Conservation (phyloP, 2,797 vertebrate genomes). For the Cynopterus sphinx region DNA sequence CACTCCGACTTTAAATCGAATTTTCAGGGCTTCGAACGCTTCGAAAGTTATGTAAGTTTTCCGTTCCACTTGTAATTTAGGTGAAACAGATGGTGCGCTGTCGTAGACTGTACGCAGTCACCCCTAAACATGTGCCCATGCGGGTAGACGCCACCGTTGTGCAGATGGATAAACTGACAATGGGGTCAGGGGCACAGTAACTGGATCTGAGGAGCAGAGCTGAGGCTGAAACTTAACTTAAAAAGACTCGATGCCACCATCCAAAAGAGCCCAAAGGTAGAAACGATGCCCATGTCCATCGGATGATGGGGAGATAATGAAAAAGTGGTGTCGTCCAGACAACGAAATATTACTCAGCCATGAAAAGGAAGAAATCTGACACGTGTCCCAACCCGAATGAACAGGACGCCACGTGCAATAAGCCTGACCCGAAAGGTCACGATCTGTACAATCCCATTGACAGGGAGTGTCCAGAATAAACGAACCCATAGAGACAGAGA, state of each 20-base stretch:
- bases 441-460: background rate
- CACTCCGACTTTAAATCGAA: background rate
- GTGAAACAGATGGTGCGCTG: background rate
- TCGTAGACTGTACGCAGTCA: background rate
- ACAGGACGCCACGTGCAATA: background rate
- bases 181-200: background rate
- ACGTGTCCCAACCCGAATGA: background rate
- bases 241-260: background rate
- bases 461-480: background rate
- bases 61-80: background rate
- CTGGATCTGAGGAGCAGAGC: background rate
- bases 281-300: background rate
- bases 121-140: rapidly evolving
- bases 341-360: background rate
- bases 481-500: background rate
- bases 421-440: background rate
- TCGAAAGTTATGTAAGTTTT: background rate
- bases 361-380: background rate
- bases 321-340: background rate
- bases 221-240: background rate
- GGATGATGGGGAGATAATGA: background rate
- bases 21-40: background rate
- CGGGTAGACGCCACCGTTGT: no score
- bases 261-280: background rate
- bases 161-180: background rate